Conservation (phyloP, 2,888 invertebrate genomes). For the Raillietiella orientalis region DNA sequence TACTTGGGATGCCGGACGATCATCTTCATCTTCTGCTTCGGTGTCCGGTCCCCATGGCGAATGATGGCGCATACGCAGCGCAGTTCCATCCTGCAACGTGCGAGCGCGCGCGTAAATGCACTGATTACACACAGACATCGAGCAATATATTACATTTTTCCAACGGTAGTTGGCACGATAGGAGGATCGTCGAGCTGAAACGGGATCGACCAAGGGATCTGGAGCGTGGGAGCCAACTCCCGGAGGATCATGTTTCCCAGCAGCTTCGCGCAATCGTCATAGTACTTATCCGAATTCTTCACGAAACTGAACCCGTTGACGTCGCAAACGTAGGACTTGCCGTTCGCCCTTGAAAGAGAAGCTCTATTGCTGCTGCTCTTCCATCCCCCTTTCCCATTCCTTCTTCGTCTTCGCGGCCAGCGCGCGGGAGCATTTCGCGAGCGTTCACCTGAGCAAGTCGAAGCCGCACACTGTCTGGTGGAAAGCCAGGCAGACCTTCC, state of each 20-base stretch:
- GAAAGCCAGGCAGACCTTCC: conserved; percentile 83
- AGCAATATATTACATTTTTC: conserved; percentile 82
- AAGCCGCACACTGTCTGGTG: conserved; percentile 99
- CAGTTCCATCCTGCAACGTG: conserved; percentile 34
- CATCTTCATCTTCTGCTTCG: conserved; percentile 99
- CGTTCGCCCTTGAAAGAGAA: conserved; percentile 45
- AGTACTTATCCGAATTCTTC: conserved; percentile 97
- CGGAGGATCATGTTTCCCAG: conserved; percentile 88
- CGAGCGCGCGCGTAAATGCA: too few relatives aligned
- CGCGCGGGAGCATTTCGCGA: too few relatives aligned
- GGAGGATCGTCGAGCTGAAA: conserved; percentile 94
- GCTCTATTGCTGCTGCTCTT: too few relatives aligned
- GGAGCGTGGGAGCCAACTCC: conserved; percentile 71
- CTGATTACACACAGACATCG: too few relatives aligned
- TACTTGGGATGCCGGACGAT: conserved; percentile 85
- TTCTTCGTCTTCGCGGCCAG: too few relatives aligned
- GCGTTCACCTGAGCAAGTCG: conserved; percentile 60
- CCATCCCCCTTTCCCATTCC: too few relatives aligned
- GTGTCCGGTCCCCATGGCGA: conserved; percentile 89
- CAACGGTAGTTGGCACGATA: conserved; percentile 92
- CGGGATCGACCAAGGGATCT: conserved; percentile 90
- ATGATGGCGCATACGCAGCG: conserved; percentile 92
- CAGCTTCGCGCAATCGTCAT: conserved; percentile 97
- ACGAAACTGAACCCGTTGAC: conserved; percentile 99
- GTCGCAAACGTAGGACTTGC: conserved; percentile 96